Percentiles rank a stretch among this genome's conserved stretches.
phyloP scores from a whole-genome alignment of 1,140 invertebrate genomes.

The Rhysida immarginata region DNA sequence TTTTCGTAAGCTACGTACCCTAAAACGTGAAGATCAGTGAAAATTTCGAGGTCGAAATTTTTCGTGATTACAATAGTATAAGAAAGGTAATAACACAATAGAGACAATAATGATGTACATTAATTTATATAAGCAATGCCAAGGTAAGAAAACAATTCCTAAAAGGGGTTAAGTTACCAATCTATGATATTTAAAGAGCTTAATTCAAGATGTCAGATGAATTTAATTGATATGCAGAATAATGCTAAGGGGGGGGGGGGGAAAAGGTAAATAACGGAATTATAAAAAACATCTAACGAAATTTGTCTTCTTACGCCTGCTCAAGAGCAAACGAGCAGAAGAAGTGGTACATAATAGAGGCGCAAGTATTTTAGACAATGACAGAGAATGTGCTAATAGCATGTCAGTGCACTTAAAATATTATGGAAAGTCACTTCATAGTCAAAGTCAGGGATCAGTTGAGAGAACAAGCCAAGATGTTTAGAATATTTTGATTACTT shows the following conservation, averaged over 20 bases:
- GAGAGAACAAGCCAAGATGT: conserved; percentile 9
- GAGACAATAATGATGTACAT: conserved; percentile 6
- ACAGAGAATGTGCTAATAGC: conserved; percentile 7
- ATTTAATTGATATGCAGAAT: conserved; percentile 7
- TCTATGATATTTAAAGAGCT: conserved; percentile 9
- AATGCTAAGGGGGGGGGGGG: background rate
- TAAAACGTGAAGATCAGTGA: too few relatives aligned
- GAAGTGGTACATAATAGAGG: conserved; percentile 3
- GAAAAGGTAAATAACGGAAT: conserved; percentile 7
- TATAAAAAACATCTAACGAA: conserved; percentile 10
- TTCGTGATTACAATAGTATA: too few relatives aligned
- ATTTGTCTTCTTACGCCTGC: conserved; percentile 6
- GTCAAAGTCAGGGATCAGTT: conserved; percentile 8
- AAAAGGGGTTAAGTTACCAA: conserved; percentile 8
- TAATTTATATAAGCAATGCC: conserved; percentile 9
- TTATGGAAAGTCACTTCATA: conserved; percentile 6
- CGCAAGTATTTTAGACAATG: background rate
- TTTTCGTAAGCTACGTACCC: too few relatives aligned
- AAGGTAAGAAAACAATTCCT: conserved; percentile 8
- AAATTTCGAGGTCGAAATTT: too few relatives aligned
- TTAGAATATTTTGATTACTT: conserved; percentile 7
- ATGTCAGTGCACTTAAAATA: background rate
- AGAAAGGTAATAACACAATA: conserved; percentile 6
- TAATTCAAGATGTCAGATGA: conserved; percentile 6
- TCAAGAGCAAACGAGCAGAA: conserved; percentile 6